Conservation (phyloP, 2,797 vertebrate species). For the Halcyon badia region DNA sequence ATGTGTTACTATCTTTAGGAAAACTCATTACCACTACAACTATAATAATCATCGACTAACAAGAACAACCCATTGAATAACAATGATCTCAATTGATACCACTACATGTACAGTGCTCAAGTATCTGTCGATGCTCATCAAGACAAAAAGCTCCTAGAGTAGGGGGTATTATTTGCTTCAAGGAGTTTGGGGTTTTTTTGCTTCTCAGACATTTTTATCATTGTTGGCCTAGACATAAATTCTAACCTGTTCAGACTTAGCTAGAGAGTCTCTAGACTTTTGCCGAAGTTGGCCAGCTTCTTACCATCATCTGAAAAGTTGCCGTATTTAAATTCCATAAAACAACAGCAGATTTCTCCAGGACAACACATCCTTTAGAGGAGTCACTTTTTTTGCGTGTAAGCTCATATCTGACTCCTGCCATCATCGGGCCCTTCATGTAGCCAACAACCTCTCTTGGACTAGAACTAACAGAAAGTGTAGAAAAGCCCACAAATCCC, state of each 20-base stretch:
- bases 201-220: not conserved
- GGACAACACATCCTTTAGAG: not conserved
- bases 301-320: not conserved
- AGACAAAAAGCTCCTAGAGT: not conserved
- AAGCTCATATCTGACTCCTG: not conserved
- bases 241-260: not conserved
- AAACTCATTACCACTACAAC: not conserved
- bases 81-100: not conserved
- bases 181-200: not conserved
- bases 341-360: not conserved
- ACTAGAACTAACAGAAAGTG: not conserved
- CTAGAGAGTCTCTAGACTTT: not conserved
- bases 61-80: not conserved
- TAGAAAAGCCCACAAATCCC: not conserved
- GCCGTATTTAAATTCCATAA: not conserved
- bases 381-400: accelerated
- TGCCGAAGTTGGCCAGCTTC: not conserved
- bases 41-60: not conserved
- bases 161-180: not conserved
- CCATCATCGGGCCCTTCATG: accelerated
- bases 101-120: not conserved
- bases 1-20: not conserved
- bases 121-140: not conserved
- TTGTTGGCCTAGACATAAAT: not conserved
- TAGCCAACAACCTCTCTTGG: not conserved